These are phyloP conservation scores for Callopanchax toddi DNA, from an alignment of 2,113 vertebrate genomes.

Conservation along the genomic window DNA sequence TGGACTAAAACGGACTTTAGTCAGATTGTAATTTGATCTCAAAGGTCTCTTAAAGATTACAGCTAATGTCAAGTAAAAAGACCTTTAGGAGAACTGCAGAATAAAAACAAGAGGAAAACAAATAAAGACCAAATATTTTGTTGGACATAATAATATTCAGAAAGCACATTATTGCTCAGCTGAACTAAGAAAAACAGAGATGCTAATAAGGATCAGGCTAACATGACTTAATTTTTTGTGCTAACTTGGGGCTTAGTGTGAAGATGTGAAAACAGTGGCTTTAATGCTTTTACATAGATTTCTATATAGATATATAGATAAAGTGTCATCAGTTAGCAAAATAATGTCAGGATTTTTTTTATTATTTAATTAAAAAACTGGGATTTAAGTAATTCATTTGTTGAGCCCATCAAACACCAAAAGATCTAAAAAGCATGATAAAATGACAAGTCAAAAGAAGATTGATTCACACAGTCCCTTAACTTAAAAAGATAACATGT, in stretches of 20 bases:
- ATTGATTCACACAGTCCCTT: constrained; percentile 13
- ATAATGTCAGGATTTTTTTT: too few species aligned
- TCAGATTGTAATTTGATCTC: constrained; percentile 23
- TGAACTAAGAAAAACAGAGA: not conserved
- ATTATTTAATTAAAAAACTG: too few species aligned
- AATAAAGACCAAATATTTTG: not conserved
- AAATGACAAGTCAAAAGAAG: constrained; percentile 10
- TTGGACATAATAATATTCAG: too few species aligned
- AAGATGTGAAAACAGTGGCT: too few species aligned
- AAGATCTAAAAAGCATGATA: not conserved
- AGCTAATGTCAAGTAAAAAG: not conserved
- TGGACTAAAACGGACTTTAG: constrained; percentile 6
- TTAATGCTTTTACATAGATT: too few species aligned
- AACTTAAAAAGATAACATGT: constrained; percentile 1
- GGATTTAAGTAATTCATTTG: not conserved
- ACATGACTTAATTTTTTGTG: too few species aligned
- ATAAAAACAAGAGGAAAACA: not conserved
- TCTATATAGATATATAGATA: too few species aligned
- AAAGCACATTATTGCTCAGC: too few species aligned
- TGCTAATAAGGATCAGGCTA: not conserved
- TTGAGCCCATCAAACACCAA: not conserved
- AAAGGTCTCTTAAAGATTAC: constrained; percentile 7
- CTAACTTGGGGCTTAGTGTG: too few species aligned
- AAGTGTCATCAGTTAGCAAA: too few species aligned
- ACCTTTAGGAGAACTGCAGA: constrained; percentile 4